Evolutionary conservation across 2,797 vertebrate species (phyloP).

Genomic region (Nyctibius grandis): DNA sequence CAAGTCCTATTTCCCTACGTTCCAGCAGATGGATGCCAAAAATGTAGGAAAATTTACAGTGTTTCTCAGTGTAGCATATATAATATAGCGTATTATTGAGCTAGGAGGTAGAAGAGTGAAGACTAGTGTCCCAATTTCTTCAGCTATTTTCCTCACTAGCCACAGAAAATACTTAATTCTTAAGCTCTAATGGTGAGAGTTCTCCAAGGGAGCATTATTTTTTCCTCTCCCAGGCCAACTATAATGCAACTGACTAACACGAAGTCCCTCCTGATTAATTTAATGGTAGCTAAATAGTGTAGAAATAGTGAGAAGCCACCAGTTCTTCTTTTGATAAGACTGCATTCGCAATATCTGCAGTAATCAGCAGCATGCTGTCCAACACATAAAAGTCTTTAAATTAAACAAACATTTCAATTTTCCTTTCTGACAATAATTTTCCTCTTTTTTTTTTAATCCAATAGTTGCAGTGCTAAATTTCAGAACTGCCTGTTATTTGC

Average conservation of each 20-base stretch:
- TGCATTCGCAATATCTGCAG: not conserved
- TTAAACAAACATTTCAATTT: not conserved
- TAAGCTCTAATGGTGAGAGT: not conserved
- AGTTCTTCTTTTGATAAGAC: not conserved
- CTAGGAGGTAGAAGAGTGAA: not conserved
- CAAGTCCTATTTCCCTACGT: not conserved
- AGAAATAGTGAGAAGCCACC: slow-evolving; percentile 42
- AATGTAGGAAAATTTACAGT: slow-evolving; percentile 12
- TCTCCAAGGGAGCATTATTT: slow-evolving; percentile 35
- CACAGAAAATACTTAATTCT: slow-evolving; percentile 23
- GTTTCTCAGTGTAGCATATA: not conserved
- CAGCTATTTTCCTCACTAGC: slow-evolving; percentile 18
- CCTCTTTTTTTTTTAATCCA: not conserved
- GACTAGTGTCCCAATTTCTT: slow-evolving; percentile 14
- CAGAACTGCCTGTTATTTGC: not conserved
- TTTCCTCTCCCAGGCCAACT: not conserved
- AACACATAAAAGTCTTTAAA: not conserved
- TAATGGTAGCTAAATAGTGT: slow-evolving; percentile 42
- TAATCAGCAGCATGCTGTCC: not conserved
- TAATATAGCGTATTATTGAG: not conserved
- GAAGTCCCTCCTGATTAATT: slow-evolving; percentile 48
- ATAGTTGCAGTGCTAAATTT: not conserved
- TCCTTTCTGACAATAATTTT: not conserved
- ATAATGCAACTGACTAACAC: slow-evolving; percentile 2
- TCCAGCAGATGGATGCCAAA: slow-evolving; percentile 32